phyloP scores from a whole-genome alignment of 2,888 invertebrate genomes.

The Mactromeris polynyma region DNA sequence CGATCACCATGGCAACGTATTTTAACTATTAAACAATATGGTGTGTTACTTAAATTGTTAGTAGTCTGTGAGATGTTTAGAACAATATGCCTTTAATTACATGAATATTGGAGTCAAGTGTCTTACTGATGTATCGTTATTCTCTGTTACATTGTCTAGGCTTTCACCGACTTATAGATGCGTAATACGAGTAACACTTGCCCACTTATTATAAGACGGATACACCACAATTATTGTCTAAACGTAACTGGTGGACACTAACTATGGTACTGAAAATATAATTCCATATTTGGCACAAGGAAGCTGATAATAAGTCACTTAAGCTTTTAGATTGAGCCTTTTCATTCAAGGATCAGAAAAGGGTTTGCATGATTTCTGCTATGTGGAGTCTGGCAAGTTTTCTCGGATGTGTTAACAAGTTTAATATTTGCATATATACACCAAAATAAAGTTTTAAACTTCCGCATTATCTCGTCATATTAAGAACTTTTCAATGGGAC shows the following conservation, averaged over 20 bases:
- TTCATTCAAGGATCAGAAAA: neutral
- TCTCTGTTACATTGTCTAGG: neutral
- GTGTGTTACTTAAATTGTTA: neutral
- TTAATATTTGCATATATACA: neutral
- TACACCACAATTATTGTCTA: too few species aligned
- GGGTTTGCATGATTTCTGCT: neutral
- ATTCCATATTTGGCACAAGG: too few species aligned
- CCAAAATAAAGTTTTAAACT: neutral
- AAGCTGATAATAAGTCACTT: too few species aligned
- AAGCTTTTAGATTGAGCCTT: neutral
- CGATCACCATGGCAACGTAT: neutral
- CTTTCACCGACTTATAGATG: neutral
- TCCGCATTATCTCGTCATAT: neutral
- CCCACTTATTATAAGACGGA: too few species aligned
- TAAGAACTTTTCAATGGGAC: neutral
- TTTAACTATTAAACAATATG: neutral
- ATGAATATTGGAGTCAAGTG: neutral
- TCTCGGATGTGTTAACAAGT: neutral
- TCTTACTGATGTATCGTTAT: neutral
- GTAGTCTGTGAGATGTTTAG: neutral
- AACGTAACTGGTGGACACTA: too few species aligned
- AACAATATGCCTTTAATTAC: constrained; percentile 7
- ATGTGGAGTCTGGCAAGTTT: neutral
- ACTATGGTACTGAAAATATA: too few species aligned
- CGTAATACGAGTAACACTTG: too few species aligned